Percentiles rank a stretch among this genome's conserved stretches.
Evolutionary conservation across 2,888 invertebrate species (phyloP).

Genomic region (Platypus cylindrus): DNA sequence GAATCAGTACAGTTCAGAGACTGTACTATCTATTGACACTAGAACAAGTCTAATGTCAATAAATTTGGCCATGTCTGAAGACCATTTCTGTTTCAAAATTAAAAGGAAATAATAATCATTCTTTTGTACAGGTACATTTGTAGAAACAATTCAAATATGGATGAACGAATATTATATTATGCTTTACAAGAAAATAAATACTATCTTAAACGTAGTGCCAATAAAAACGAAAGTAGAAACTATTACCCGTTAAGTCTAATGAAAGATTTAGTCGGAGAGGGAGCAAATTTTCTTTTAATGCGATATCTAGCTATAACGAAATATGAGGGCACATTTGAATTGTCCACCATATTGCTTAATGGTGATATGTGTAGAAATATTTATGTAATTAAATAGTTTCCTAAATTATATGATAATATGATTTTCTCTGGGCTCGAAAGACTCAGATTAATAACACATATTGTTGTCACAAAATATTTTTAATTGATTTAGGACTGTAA

Average conservation of each 20-base stretch:
- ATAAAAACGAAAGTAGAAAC: constrained; percentile 33
- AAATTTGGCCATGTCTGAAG: too few species aligned
- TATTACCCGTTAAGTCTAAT: constrained; percentile 40
- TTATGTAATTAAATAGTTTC: constrained; percentile 39
- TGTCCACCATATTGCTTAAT: constrained; percentile 44
- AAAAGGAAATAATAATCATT: too few species aligned
- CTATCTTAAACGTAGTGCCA: constrained; percentile 40
- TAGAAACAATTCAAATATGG: constrained; percentile 1
- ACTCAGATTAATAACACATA: too few species aligned
- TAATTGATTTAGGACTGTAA: constrained; percentile 39
- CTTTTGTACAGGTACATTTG: constrained; percentile 10
- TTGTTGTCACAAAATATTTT: too few species aligned
- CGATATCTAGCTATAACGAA: constrained; percentile 45
- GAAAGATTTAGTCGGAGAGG: constrained; percentile 47
- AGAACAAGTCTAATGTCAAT: too few species aligned
- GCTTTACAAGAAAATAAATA: constrained; percentile 44
- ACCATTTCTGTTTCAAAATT: too few species aligned
- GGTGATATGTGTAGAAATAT: constrained; percentile 46
- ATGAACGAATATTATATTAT: constrained; percentile 41
- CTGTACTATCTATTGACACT: too few species aligned
- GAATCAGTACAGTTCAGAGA: too few species aligned
- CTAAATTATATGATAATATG: too few species aligned
- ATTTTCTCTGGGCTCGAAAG: too few species aligned
- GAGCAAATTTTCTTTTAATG: constrained; percentile 46
- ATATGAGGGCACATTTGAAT: constrained; percentile 42